phyloP scores from a whole-genome alignment of 2,888 invertebrate genomes.

The Monochamus alternatus region DNA sequence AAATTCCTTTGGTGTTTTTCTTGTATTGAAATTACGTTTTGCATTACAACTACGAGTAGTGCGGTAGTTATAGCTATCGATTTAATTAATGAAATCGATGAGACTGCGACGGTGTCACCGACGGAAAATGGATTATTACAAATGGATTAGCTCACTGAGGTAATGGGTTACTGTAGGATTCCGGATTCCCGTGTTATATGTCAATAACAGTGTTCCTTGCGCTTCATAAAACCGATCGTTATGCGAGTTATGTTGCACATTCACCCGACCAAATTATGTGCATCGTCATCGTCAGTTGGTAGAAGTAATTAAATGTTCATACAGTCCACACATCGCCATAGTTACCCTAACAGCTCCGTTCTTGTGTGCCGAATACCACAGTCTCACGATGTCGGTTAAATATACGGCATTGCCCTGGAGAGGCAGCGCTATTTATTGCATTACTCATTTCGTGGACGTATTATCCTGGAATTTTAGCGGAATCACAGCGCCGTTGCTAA shows the following conservation, averaged over 20 bases:
- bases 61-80: too few relatives aligned
- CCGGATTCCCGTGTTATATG: not conserved
- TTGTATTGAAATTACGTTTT: too few relatives aligned
- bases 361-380: not conserved
- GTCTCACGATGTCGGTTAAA: not conserved
- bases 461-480: not conserved
- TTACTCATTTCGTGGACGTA: not conserved
- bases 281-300: constrained; percentile 3
- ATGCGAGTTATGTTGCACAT: not conserved
- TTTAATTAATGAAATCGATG: too few relatives aligned
- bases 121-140: not conserved
- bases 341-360: not conserved
- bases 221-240: not conserved
- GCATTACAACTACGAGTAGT: too few relatives aligned
- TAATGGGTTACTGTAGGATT: not conserved
- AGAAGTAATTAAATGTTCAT: constrained; percentile 16
- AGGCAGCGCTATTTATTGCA: not conserved
- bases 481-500: constrained; percentile 6
- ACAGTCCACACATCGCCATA: constrained; percentile 4
- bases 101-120: not conserved
- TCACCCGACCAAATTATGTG: constrained; percentile 5
- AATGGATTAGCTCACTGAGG: not conserved
- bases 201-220: constrained; percentile 1
- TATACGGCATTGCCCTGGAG: not conserved
- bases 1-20: too few relatives aligned